A percentile compares a stretch with the other conserved stretches of the same genome.
phyloP scores from a whole-genome alignment of 1,140 invertebrate species.

The Temnothorax longispinosus region DNA sequence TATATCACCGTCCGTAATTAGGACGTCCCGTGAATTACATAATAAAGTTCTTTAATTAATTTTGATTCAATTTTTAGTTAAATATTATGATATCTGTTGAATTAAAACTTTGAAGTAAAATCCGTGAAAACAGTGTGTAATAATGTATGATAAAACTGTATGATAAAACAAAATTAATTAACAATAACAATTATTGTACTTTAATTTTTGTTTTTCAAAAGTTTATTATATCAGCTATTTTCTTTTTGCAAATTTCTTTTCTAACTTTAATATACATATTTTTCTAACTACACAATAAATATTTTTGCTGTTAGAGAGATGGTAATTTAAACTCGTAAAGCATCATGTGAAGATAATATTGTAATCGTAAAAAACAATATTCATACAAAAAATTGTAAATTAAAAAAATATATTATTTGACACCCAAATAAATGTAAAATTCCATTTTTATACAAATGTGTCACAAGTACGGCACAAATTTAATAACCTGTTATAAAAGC shows the following conservation, averaged over 20 bases:
- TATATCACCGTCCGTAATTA: not conserved
- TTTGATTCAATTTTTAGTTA: not conserved
- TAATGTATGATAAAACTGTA: not conserved
- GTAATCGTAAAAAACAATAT: constrained; percentile 1
- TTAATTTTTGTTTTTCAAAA: not conserved
- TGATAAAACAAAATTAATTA: not conserved
- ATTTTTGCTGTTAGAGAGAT: constrained; percentile 3
- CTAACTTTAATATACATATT: not conserved
- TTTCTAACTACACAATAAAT: not conserved
- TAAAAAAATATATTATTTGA: constrained; percentile 28
- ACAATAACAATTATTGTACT: not conserved
- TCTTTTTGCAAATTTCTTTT: constrained; percentile 13
- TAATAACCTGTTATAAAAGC: constrained; percentile 32
- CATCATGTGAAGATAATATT: not conserved
- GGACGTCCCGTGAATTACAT: not conserved
- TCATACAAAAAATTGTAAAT: constrained; percentile 18
- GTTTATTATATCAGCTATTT: not conserved
- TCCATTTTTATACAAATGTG: constrained; percentile 11
- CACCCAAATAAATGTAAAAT: not conserved
- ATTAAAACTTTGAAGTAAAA: not conserved
- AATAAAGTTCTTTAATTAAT: constrained; percentile 21
- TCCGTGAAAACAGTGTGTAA: not conserved
- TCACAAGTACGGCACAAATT: constrained; percentile 13
- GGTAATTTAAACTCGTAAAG: constrained; percentile 12
- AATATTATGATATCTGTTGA: not conserved